These are phyloP conservation scores for Halcyon malimbica DNA, from an alignment of 2,113 vertebrate genomes.

Conservation along the genomic window DNA sequence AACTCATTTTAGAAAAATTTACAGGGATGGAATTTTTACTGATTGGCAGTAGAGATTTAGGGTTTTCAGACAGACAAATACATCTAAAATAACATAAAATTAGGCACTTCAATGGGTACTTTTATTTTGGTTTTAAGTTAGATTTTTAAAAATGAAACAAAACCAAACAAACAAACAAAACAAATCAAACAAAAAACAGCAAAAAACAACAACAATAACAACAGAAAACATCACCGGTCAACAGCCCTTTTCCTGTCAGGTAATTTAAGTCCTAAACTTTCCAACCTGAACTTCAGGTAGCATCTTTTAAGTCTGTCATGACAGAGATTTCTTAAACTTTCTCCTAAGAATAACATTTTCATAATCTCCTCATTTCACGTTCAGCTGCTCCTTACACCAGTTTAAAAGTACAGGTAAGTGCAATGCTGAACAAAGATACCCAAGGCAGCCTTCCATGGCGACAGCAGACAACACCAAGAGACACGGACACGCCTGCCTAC, in stretches of 20 bases:
- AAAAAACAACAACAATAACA: neutral
- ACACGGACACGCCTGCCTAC: neutral
- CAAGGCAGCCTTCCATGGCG: neutral
- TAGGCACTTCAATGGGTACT: neutral
- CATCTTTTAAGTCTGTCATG: neutral
- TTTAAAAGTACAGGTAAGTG: neutral
- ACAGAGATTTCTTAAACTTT: neutral
- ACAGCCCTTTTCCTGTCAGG: neutral
- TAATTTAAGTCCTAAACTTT: neutral
- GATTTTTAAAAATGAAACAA: neutral
- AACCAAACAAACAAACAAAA: neutral
- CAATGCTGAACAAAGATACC: neutral
- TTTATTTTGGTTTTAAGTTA: neutral
- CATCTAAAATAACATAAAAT: neutral
- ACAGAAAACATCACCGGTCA: neutral
- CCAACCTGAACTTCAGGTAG: neutral
- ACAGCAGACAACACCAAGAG: neutral
- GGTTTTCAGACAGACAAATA: neutral
- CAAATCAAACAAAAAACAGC: no score
- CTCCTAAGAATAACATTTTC: neutral
- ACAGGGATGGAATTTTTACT: neutral
- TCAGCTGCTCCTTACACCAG: neutral
- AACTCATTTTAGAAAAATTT: neutral
- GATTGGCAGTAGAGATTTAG: neutral
- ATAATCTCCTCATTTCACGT: neutral